Evolutionary conservation across 2,113 vertebrate genomes (phyloP).

Genomic region (Pomatorhinus ruficollis): DNA sequence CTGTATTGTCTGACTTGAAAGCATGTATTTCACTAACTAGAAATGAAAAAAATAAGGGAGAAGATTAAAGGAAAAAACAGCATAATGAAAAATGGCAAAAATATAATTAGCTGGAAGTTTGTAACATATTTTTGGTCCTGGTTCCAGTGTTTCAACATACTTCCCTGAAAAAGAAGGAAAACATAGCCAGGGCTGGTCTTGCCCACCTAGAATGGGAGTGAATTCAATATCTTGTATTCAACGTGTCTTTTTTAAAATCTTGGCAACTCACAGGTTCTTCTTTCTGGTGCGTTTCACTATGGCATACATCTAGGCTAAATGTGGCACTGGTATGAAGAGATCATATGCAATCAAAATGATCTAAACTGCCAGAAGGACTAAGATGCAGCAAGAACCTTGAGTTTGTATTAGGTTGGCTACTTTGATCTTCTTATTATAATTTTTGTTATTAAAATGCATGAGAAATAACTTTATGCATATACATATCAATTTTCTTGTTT

Average conservation of each 20-base stretch:
- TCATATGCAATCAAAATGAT: neutral
- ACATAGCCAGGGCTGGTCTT: neutral
- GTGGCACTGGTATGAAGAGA: neutral
- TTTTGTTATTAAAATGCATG: conserved; percentile 6
- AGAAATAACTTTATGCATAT: neutral
- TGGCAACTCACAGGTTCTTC: neutral
- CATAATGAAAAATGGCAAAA: neutral
- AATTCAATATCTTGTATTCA: neutral
- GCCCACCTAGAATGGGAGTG: neutral
- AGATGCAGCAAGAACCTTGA: neutral
- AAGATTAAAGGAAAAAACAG: neutral
- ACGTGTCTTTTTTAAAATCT: neutral
- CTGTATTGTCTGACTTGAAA: neutral
- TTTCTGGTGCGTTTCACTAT: neutral
- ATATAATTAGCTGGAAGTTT: neutral
- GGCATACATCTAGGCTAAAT: neutral
- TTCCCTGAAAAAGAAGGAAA: neutral
- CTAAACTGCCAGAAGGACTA: neutral
- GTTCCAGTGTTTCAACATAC: neutral
- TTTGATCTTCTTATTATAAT: neutral
- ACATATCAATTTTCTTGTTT: neutral
- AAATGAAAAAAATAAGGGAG: neutral
- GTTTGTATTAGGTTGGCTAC: neutral
- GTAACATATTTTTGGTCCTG: neutral
- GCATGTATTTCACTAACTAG: neutral